A percentile compares a stretch with the other conserved stretches of the same genome.
phyloP scores from a whole-genome alignment of 2,888 invertebrate species.

The Halocaridina rubra region DNA sequence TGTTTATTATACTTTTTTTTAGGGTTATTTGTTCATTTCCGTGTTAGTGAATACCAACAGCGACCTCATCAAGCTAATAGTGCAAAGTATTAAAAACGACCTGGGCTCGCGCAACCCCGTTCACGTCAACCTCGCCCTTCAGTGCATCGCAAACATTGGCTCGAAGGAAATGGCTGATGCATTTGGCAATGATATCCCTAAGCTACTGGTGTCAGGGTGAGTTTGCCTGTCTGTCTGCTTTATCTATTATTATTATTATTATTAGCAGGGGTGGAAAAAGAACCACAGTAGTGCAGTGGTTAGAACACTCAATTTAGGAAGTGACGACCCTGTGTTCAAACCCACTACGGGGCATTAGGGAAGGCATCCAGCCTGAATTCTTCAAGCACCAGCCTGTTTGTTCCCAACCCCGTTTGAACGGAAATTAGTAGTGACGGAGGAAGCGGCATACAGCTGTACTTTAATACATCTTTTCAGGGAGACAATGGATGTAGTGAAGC shows the following conservation, averaged over 20 bases:
- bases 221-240: slow-evolving; percentile 64
- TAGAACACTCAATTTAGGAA: no score
- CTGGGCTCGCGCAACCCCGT: slow-evolving; percentile 94
- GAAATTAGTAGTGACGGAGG: no score
- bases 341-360: no score
- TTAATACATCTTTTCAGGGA: slow-evolving; percentile 78
- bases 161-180: slow-evolving; percentile 99
- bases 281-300: no score
- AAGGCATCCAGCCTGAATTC: no score
- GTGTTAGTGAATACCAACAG: slow-evolving; percentile 98
- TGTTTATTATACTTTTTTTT: slow-evolving; percentile 66
- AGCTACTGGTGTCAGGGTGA: slow-evolving; percentile 95
- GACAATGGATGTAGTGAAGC: slow-evolving; percentile 99
- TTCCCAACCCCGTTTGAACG: no score
- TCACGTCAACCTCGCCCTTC: slow-evolving; percentile 97
- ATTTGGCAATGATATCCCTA: slow-evolving; percentile 97
- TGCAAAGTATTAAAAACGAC: slow-evolving; percentile 99
- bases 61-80: slow-evolving; percentile 98
- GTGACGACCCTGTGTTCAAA: no score
- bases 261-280: no score
- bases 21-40: slow-evolving; percentile 99
- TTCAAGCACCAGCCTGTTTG: no score
- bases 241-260: no score
- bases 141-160: slow-evolving; percentile 99
- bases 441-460: no score